These are phyloP conservation scores for Morelia viridis DNA, from an alignment of 2,797 vertebrate genomes.

Conservation along the genomic window DNA sequence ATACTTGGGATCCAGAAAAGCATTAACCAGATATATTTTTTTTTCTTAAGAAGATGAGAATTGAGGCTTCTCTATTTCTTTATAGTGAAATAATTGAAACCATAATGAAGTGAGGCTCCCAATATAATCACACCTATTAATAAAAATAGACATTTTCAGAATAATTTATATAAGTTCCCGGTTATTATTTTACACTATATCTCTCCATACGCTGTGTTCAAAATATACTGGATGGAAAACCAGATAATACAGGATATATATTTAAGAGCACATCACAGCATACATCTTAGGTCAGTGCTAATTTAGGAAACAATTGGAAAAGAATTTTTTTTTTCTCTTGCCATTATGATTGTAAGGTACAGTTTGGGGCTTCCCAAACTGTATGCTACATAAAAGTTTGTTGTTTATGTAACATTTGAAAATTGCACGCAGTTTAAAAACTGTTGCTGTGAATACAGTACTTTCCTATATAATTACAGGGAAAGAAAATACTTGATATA, in stretches of 20 bases:
- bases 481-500: background rate
- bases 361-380: background rate
- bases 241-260: background rate
- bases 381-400: background rate
- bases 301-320: background rate
- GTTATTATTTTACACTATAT: background rate
- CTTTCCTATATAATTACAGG: background rate
- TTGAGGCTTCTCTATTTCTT: conserved; percentile 23
- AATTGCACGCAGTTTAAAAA: background rate
- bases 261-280: background rate
- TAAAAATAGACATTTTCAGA: background rate
- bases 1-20: conserved; percentile 27
- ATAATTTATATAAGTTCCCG: background rate
- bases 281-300: background rate
- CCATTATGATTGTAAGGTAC: background rate
- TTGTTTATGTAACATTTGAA: background rate
- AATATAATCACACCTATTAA: background rate
- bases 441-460: background rate
- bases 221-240: background rate
- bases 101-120: background rate
- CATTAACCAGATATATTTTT: conserved; percentile 41
- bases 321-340: background rate
- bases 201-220: background rate
- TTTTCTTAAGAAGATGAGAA: conserved; percentile 8
- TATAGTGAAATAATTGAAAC: conserved; percentile 28